Conservation (phyloP, 2,797 vertebrate species). For the Halcyon smyrnensis region DNA sequence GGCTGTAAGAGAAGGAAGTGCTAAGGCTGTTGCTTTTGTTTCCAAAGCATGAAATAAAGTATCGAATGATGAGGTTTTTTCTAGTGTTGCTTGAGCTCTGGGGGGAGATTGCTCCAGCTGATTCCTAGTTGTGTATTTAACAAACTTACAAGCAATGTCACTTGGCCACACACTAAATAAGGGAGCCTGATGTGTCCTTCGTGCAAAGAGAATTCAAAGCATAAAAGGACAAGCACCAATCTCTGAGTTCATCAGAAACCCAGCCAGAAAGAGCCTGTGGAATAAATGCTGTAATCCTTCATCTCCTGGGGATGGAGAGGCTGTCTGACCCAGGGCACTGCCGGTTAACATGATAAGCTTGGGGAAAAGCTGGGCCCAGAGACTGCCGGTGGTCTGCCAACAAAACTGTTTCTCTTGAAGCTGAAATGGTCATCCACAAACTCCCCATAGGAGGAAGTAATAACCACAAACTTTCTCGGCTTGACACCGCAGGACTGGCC, state of each 20-base stretch:
- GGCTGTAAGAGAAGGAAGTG: conserved; percentile 42
- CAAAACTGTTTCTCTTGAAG: background rate
- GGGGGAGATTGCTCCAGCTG: conserved; percentile 48
- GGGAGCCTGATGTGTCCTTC: rapidly evolving
- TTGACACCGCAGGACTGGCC: conserved; percentile 9
- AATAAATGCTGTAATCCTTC: background rate
- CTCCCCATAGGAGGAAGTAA: conserved; percentile 43
- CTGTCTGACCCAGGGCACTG: conserved; percentile 5
- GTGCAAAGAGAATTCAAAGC: background rate
- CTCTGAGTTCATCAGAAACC: background rate
- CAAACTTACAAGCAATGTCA: background rate
- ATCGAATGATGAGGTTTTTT: conserved; percentile 50
- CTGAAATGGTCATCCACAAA: conserved; percentile 35
- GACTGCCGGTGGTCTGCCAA: background rate
- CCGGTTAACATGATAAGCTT: background rate
- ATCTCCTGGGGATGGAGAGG: background rate
- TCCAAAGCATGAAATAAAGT: conserved; percentile 42
- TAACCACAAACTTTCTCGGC: conserved; percentile 31
- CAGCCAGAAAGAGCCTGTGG: background rate
- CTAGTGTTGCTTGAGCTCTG: conserved; percentile 6
- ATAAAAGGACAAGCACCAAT: background rate
- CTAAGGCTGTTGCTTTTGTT: conserved; percentile 38
- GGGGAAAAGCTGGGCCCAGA: conserved; percentile 4
- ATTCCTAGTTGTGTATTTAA: background rate
- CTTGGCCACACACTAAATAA: background rate